Evolutionary conservation across 2,888 invertebrate genomes (phyloP).

Genomic region (Agonum fuliginosum): DNA sequence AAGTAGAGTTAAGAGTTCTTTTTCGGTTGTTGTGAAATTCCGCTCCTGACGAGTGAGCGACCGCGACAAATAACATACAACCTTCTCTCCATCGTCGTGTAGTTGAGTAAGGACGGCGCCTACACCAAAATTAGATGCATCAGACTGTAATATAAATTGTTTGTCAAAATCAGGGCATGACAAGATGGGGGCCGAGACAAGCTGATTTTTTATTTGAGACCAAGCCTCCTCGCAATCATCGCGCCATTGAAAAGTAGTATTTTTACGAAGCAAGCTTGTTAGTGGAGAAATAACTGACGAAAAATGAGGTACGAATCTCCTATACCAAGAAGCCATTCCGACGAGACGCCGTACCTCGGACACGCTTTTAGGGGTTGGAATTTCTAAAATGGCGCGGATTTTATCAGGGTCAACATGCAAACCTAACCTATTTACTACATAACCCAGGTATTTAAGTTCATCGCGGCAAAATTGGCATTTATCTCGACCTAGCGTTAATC

Average conservation of each 20-base stretch:
- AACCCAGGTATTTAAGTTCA: conserved; percentile 59
- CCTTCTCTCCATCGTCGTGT: conserved; percentile 42
- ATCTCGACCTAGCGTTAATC: not conserved
- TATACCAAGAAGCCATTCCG: conserved; percentile 62
- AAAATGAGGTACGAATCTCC: conserved; percentile 55
- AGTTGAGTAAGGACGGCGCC: conserved; percentile 52
- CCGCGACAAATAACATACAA: no score
- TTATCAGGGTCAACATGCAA: conserved; percentile 27
- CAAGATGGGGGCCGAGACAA: no score
- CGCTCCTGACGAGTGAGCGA: conserved; percentile 36
- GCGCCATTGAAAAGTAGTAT: not conserved
- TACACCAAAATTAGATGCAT: conserved; percentile 56
- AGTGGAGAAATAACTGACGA: conserved; percentile 11
- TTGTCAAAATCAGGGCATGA: conserved; percentile 30
- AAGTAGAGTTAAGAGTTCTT: conserved; percentile 59
- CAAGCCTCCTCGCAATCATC: not conserved
- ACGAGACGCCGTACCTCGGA: not conserved
- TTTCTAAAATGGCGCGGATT: conserved; percentile 41
- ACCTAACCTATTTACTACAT: conserved; percentile 37
- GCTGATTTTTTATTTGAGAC: not conserved
- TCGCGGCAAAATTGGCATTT: conserved; percentile 60
- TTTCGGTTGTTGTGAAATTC: conserved; percentile 56
- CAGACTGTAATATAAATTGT: conserved; percentile 53
- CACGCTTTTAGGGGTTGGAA: conserved; percentile 58
- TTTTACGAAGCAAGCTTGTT: not conserved